Evolutionary conservation across 2,888 invertebrate species (phyloP), one percentile per base, ranked within the genome.

Genomic region (Volucella inanis): DNA sequence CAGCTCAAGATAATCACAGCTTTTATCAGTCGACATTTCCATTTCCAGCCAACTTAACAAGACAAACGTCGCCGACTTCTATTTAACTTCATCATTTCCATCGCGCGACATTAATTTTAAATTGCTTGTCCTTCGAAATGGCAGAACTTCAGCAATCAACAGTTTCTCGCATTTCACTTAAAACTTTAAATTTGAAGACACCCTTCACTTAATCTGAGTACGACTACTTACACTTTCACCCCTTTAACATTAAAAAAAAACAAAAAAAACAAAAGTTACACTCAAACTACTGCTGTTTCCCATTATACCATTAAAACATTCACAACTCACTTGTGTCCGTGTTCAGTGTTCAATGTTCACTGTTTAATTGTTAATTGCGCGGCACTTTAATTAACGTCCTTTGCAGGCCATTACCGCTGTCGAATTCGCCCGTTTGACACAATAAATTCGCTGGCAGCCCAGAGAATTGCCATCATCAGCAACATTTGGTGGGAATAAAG

Each of bases 371-470:
- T 79, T 65, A 75, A 75, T 65, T 70, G 65, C 14, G 31, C 31
- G 31, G 31, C 70, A 70, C 18, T 71, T 84, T 75, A 84, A 75
- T 79, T 67, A 79, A 75, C 78, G 79, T 84, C 79, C 79, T 55
- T 70, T 84, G 65, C 70, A 75, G 59, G 39, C 78, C 78, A 74
- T 79, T 62, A 31, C 31, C 31, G 31, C 31, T 31, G 31, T 31
- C 31, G 57, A 45, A 59, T 59, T 38, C 15, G 18, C 57, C 57
- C 47, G 47, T 55, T 55, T 64, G 64, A 39, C 39, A 70, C 54
- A 54, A 54, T 62, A 31, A 45, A 54, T 38, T 43, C 31, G 15
- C 38, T 9, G 45, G 61, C 64, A 18, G 67, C 57, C 65, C 15
- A 15, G 31, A 6, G 59, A 41, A 57, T 57, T 59, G 57, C 38